A percentile compares a stretch with the other conserved stretches of the same genome.
phyloP scores from a whole-genome alignment of 2,888 invertebrate genomes.

The Leucophora obtusa region DNA sequence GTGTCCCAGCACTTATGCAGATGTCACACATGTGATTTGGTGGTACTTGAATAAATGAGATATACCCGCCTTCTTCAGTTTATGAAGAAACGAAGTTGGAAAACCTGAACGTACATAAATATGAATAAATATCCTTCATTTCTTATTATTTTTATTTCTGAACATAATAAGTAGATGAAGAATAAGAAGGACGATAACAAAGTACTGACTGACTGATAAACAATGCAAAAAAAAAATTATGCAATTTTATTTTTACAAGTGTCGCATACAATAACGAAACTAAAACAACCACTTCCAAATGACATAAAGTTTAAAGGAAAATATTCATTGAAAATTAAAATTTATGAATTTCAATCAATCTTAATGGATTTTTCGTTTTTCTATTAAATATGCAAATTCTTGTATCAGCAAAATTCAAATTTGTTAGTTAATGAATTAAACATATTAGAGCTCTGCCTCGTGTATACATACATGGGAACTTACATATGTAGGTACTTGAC shows the following conservation, averaged over 20 bases:
- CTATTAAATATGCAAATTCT: too few species aligned
- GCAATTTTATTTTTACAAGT: conserved; percentile 39
- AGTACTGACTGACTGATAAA: background rate
- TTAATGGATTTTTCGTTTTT: too few species aligned
- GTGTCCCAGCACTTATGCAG: conserved; percentile 61
- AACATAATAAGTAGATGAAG: conserved; percentile 51
- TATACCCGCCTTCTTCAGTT: conserved; percentile 50
- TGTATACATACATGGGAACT: too few species aligned
- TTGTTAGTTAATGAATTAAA: too few species aligned
- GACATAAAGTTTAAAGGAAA: background rate
- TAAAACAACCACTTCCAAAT: conserved; percentile 35
- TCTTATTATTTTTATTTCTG: conserved; percentile 45
- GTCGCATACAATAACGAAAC: conserved; percentile 27
- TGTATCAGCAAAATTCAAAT: too few species aligned
- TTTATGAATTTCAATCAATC: background rate
- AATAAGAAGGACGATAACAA: conserved; percentile 25
- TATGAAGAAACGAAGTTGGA: background rate
- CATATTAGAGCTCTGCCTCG: too few species aligned
- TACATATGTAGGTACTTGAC: background rate
- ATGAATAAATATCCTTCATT: conserved; percentile 46
- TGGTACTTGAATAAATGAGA: conserved; percentile 69
- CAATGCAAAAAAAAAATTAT: conserved; percentile 9
- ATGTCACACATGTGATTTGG: conserved; percentile 67
- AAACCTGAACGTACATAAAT: background rate
- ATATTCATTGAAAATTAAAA: background rate